These are phyloP conservation scores for Agriopis aurantiaria DNA, from an alignment of 2,888 invertebrate genomes.

Conservation along the genomic window DNA sequence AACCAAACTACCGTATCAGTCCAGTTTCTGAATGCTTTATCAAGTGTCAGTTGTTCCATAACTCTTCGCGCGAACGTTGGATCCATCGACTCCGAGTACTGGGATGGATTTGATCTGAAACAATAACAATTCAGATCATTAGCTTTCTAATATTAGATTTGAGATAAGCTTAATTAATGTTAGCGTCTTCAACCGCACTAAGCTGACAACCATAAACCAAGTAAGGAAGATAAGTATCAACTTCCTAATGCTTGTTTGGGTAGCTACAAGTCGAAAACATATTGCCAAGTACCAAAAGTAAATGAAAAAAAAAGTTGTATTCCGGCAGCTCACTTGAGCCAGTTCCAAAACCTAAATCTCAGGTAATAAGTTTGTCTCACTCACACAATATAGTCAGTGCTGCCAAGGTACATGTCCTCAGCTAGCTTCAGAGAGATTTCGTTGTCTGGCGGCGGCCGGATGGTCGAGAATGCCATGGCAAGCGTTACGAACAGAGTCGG, in stretches of 20 bases:
- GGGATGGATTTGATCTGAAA: slow-evolving; percentile 63
- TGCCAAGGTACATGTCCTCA: slow-evolving; percentile 78
- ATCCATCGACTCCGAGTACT: slow-evolving; percentile 52
- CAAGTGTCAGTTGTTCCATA: slow-evolving; percentile 53
- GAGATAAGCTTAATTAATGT: too few species aligned
- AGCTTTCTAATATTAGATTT: too few species aligned
- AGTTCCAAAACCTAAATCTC: not conserved
- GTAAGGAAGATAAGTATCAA: too few species aligned
- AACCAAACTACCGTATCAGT: slow-evolving; percentile 57
- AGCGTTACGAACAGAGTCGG: slow-evolving; percentile 88
- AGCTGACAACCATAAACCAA: too few species aligned
- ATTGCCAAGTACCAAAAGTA: too few species aligned
- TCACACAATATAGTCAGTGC: slow-evolving; percentile 74
- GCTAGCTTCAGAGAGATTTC: slow-evolving; percentile 83
- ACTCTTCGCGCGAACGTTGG: slow-evolving; percentile 62
- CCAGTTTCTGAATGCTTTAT: slow-evolving; percentile 62
- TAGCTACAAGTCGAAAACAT: too few species aligned
- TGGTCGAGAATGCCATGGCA: slow-evolving; percentile 90
- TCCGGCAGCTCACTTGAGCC: not conserved
- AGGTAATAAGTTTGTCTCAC: slow-evolving; percentile 39
- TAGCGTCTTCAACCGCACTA: too few species aligned
- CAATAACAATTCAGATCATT: not conserved
- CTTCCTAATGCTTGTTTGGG: too few species aligned
- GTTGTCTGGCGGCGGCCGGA: slow-evolving; percentile 88
- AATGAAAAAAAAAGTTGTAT: too few species aligned